phyloP scores from a whole-genome alignment of 30 jellyfish, hydroid and myxozoan species.

The Turritopsis rubra region DNA sequence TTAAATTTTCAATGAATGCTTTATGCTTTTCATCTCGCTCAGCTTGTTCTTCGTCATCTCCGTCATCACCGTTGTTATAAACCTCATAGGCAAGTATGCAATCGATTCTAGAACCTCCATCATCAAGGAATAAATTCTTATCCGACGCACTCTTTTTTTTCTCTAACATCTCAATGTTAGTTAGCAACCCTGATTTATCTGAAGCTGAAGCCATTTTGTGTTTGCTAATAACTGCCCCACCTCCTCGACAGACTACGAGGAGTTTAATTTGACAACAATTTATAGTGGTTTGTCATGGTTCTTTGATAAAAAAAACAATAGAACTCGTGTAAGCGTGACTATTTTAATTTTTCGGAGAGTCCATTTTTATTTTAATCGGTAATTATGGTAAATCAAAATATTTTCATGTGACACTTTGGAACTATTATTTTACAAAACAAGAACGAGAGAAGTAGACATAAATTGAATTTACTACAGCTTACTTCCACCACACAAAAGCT shows the following conservation, averaged over 20 bases:
- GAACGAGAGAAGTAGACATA: background rate
- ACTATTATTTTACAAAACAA: background rate
- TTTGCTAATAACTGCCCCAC: background rate
- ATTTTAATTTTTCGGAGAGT: too few relatives aligned
- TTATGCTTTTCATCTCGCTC: constrained; percentile 1
- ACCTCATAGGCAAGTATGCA: constrained; percentile 64
- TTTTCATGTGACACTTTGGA: background rate
- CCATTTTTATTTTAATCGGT: too few relatives aligned
- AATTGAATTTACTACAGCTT: too few relatives aligned
- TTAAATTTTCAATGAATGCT: constrained; percentile 1
- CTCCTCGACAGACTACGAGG: background rate
- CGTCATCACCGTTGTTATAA: constrained; percentile 43
- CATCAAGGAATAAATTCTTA: constrained; percentile 35
- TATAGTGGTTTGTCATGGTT: background rate
- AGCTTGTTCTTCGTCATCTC: background rate
- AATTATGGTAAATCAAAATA: background rate
- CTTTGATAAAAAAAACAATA: background rate
- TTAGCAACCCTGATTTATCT: constrained; percentile 21
- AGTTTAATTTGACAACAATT: background rate
- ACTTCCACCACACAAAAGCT: too few relatives aligned
- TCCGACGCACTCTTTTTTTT: constrained; percentile 11
- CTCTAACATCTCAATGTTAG: constrained; percentile 18
- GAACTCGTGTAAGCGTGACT: background rate
- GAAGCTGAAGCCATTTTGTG: background rate
- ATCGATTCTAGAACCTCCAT: constrained; percentile 84